Evolutionary conservation across 2,888 invertebrate species (phyloP), one percentile per base, ranked within the genome.

Genomic region (Xylota sylvarum): DNA sequence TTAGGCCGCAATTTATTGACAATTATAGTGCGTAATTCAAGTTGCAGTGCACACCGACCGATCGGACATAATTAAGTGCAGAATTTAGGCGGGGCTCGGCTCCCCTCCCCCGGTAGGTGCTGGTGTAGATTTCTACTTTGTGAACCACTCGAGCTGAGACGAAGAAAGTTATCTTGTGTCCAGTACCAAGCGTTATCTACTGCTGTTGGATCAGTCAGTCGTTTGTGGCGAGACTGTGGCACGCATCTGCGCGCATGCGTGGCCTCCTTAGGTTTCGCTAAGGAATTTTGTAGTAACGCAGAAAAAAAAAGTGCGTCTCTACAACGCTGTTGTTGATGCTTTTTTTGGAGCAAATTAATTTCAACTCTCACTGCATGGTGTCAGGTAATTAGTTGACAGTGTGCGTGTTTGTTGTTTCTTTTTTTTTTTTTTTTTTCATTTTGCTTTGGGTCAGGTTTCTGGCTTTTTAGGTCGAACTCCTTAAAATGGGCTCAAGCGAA

Each of bases 11-110:
- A 86, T 86, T 86, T 86, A 86, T 78, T 82, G 82, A 78, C 82
- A 78, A 86, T 82, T 86, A 86, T 62, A 69, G 86, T 82, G 86
- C 86, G 86, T 86, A 86, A 86, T 86, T 86, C 86, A 86, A 86
- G 86, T 86, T 86, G 86, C 86, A 82, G 69, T 82, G 82, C 73
- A 73, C 82, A 78, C 40, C 72, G 69, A 58, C 48, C 77, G 82
- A 82, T 86, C 78, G 62, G 86, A 86, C 82, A 86, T 86, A 82
- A 86, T 86, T 86, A 86, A 86, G 86, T 86, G 82, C 82, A 78
- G 73, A 82, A 86, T 62, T 77, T 73, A 82, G 82, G 77, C 82
- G 77, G 81, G 82, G 82, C 73, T 62, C 65, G 56, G 55, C 37
- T 50, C 48, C 40, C 35, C 65, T n/a, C 56, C 46, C 40, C 56